Evolutionary conservation across 2,113 vertebrate species (phyloP).

Genomic region (Anolis sagrei): DNA sequence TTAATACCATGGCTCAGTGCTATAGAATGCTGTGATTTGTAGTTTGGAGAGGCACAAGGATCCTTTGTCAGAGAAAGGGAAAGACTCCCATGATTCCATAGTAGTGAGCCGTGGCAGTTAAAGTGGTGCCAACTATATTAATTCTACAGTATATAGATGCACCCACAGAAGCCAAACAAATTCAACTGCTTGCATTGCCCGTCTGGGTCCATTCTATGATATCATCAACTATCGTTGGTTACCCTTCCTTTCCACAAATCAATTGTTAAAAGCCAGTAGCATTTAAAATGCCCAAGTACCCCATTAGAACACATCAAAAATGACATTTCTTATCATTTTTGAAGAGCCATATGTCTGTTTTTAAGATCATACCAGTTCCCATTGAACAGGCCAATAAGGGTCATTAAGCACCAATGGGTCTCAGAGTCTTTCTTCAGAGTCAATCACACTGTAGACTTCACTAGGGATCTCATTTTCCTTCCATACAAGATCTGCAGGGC

Average conservation of each 20-base stretch:
- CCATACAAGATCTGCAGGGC: conserved; percentile 80
- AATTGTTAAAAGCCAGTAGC: conserved; percentile 70
- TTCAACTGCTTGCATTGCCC: conserved; percentile 37
- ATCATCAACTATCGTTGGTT: conserved; percentile 8
- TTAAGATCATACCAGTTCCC: conserved; percentile 82
- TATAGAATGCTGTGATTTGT: no score
- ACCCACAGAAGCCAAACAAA: no score
- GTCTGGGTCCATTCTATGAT: conserved; percentile 15
- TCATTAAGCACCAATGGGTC: conserved; percentile 87
- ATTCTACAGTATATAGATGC: no score
- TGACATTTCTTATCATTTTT: conserved; percentile 76
- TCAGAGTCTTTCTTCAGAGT: conserved; percentile 80
- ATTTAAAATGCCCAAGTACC: conserved; percentile 64
- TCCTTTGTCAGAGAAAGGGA: no score
- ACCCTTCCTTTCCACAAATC: conserved; percentile 53
- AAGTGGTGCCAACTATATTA: no score
- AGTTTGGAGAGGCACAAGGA: no score
- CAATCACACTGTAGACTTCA: conserved; percentile 78
- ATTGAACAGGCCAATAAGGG: conserved; percentile 83
- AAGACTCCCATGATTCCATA: no score
- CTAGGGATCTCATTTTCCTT: conserved; percentile 79
- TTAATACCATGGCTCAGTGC: no score
- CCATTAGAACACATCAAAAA: conserved; percentile 68
- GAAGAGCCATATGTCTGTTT: conserved; percentile 71
- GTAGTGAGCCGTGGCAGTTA: no score